Conservation (phyloP, 2,113 vertebrate species). For the Notothenia coriiceps region DNA sequence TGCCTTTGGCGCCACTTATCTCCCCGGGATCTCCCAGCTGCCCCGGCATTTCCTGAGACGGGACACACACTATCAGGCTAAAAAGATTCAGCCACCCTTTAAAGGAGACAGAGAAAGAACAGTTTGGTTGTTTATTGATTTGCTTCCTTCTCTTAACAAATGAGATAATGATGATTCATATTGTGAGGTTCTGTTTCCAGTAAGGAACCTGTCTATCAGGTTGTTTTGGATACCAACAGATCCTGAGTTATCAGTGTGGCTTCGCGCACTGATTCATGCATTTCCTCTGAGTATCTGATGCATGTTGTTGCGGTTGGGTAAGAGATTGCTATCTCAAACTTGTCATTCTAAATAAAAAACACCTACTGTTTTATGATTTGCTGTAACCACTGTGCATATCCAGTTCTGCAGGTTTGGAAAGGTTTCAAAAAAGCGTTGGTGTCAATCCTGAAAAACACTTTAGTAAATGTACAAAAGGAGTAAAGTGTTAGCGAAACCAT, state of each 20-base stretch:
- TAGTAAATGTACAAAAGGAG: not conserved
- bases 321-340: conserved; percentile 6
- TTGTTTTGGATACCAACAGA: not conserved
- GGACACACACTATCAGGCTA: conserved; percentile 34
- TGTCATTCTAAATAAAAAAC: not conserved
- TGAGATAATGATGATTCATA: not conserved
- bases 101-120: not conserved
- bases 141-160: not conserved
- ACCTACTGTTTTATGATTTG: not conserved
- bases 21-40: conserved; percentile 74
- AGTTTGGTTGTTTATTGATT: not conserved
- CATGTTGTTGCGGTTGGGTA: not conserved
- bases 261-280: not conserved
- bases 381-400: not conserved
- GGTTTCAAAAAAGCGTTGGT: too few relatives aligned
- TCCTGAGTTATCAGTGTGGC: not conserved
- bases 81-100: conserved; percentile 16
- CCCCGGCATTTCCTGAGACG: conserved; percentile 75
- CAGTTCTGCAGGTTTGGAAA: not conserved
- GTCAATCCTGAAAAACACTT: too few relatives aligned
- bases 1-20: conserved; percentile 78
- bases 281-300: not conserved
- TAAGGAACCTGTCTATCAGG: not conserved
- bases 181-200: not conserved
- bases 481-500: not conserved